Evolutionary conservation across 2,888 invertebrate species (phyloP).

Genomic region (Tetranychus truncatus): DNA sequence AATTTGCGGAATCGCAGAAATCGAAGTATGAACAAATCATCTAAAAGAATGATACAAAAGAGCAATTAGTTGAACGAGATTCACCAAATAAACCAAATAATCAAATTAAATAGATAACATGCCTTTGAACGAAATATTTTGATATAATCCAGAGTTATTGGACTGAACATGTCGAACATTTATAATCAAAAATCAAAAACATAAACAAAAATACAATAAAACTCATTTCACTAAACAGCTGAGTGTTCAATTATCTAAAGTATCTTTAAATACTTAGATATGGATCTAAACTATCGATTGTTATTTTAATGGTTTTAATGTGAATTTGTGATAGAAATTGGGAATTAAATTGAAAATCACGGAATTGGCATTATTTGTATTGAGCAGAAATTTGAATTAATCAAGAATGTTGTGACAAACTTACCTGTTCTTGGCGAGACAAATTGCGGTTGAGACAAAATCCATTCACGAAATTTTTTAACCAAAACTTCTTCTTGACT

Average conservation of each 20-base stretch:
- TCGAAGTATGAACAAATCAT: constrained; percentile 41
- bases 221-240: too few species aligned
- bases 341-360: background rate
- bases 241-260: too few species aligned
- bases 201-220: too few species aligned
- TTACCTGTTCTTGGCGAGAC: constrained; percentile 14
- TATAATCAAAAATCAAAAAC: too few species aligned
- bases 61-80: background rate
- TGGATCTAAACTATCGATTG: too few species aligned
- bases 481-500: background rate
- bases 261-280: too few species aligned
- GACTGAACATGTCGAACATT: too few species aligned
- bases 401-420: background rate
- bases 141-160: too few species aligned
- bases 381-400: background rate
- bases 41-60: constrained; percentile 15
- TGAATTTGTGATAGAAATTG: too few species aligned
- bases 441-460: constrained; percentile 25
- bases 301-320: too few species aligned
- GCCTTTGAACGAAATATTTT: too few species aligned
- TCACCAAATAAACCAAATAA: background rate
- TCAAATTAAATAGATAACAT: too few species aligned
- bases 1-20: constrained; percentile 61
- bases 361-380: background rate
- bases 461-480: constrained; percentile 24